These are phyloP conservation scores for Muntiacus muntjak DNA, from an alignment of 2,113 vertebrate species.

Conservation along the genomic window DNA sequence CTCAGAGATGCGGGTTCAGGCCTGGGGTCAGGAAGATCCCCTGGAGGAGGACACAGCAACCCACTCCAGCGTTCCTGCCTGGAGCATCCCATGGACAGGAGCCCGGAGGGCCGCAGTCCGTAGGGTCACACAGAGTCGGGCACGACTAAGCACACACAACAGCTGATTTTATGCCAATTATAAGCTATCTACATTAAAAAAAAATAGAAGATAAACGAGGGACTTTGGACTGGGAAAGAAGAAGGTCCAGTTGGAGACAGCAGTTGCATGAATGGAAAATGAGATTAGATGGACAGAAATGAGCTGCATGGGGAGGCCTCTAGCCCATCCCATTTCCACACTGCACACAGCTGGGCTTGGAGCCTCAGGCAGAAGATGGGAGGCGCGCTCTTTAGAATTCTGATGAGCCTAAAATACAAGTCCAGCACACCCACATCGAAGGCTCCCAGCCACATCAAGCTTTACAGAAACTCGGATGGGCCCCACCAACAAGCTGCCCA, in stretches of 20 bases:
- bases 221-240: neutral
- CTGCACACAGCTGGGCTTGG: neutral
- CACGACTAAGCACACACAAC: neutral
- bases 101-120: neutral
- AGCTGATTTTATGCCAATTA: neutral
- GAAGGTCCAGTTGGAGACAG: neutral
- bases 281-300: neutral
- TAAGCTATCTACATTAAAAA: neutral
- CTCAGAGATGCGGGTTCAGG: neutral
- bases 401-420: neutral
- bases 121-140: neutral
- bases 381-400: neutral
- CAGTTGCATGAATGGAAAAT: neutral
- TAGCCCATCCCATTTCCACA: neutral
- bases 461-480: neutral
- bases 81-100: neutral
- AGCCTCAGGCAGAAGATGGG: neutral
- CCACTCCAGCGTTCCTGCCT: neutral
- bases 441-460: neutral
- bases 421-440: neutral
- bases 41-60: neutral
- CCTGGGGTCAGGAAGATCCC: neutral
- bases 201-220: neutral
- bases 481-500: neutral
- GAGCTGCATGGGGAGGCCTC: neutral